Conservation (phyloP, 2,113 vertebrate species). For the Merops nubicus region DNA sequence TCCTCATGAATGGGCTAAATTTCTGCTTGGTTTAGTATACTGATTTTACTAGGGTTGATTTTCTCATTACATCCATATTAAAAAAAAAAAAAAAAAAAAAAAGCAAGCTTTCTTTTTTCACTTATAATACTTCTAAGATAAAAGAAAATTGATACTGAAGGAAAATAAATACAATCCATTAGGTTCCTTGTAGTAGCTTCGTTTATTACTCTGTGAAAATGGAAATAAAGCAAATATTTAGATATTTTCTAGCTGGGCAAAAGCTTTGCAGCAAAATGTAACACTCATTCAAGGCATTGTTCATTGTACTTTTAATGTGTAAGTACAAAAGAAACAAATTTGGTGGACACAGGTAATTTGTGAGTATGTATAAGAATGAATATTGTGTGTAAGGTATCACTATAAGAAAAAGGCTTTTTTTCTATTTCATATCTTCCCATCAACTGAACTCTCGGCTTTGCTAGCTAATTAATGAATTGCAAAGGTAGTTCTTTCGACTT, state of each 20-base stretch:
- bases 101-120: fast-evolving
- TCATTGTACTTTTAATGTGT: neutral
- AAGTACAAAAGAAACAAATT: neutral
- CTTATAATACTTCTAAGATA: neutral
- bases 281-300: neutral
- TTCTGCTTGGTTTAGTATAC: neutral
- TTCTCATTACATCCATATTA: neutral
- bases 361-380: neutral
- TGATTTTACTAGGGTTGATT: neutral
- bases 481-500: neutral
- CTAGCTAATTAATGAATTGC: neutral
- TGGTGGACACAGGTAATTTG: neutral
- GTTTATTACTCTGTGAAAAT: neutral
- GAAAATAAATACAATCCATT: neutral
- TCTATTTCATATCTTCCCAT: neutral
- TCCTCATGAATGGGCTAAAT: neutral
- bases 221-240: neutral
- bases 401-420: neutral
- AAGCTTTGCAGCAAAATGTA: neutral
- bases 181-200: neutral
- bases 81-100: too few species aligned
- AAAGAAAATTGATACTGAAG: neutral
- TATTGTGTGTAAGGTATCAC: neutral
- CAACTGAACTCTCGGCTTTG: neutral
- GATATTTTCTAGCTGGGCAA: neutral